Percentiles rank a stretch among this genome's conserved stretches.
phyloP scores from a whole-genome alignment of 1,140 invertebrate species.

The Drosophila orosa region DNA sequence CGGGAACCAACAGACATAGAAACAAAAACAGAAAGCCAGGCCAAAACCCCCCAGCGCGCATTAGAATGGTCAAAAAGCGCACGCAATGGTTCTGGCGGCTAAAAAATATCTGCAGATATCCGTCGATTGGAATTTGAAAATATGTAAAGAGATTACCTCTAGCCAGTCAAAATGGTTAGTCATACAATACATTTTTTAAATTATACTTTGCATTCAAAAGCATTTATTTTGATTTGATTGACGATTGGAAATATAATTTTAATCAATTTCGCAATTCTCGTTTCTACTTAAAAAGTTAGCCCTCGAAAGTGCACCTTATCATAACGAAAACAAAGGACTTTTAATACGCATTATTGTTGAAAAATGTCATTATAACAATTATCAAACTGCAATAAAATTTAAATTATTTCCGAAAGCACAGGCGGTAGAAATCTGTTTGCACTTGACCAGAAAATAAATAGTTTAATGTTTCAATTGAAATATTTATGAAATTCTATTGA shows the following conservation, averaged over 20 bases:
- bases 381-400: neutral
- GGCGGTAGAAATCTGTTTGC: neutral
- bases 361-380: neutral
- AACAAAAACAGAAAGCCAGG: constrained; percentile 27
- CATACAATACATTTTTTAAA: too few relatives aligned
- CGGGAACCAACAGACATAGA: constrained; percentile 33
- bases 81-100: constrained; percentile 51
- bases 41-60: constrained; percentile 47
- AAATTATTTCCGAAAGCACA: neutral
- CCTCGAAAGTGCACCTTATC: neutral
- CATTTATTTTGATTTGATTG: neutral
- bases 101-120: constrained; percentile 22
- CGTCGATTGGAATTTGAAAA: neutral
- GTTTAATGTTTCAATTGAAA: constrained; percentile 1
- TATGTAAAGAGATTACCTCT: constrained; percentile 6
- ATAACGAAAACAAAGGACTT: neutral
- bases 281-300: neutral
- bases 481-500: neutral
- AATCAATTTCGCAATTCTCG: too few relatives aligned
- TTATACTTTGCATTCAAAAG: too few relatives aligned
- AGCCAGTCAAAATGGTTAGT: neutral
- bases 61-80: constrained; percentile 49
- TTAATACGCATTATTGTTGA: neutral
- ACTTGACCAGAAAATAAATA: neutral
- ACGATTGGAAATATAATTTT: neutral